A percentile compares a stretch with the other conserved stretches of the same genome.
Evolutionary conservation across 2,113 vertebrate species (phyloP).

Genomic region (Dryoscopus gambensis): DNA sequence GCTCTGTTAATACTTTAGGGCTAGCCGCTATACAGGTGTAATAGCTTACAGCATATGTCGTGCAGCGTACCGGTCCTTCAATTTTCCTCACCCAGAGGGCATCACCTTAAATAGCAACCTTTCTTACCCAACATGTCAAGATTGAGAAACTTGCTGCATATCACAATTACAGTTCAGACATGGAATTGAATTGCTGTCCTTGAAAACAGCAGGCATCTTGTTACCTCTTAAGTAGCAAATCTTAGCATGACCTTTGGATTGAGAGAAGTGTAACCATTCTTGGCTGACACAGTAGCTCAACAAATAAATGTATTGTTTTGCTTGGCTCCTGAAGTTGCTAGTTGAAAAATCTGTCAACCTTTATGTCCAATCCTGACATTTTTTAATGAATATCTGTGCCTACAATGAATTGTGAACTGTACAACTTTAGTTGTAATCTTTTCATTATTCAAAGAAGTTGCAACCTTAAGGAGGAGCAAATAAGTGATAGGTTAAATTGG

Average conservation of each 20-base stretch:
- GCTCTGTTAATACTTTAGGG: background rate
- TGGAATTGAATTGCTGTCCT: constrained; percentile 65
- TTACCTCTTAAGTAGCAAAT: constrained; percentile 66
- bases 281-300: constrained; percentile 40
- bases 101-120: constrained; percentile 51
- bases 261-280: constrained; percentile 54
- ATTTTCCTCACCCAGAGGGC: constrained; percentile 51
- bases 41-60: constrained; percentile 8
- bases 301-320: constrained; percentile 49
- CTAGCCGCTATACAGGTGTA: background rate
- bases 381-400: background rate
- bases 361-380: background rate
- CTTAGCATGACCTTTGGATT: constrained; percentile 60
- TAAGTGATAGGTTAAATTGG: background rate
- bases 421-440: background rate
- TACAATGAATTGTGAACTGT: background rate
- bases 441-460: background rate
- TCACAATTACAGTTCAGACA: constrained; percentile 63
- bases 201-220: constrained; percentile 68
- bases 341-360: constrained; percentile 33
- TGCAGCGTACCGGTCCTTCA: background rate
- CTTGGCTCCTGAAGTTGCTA: constrained; percentile 30
- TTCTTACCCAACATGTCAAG: constrained; percentile 47
- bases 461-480: background rate
- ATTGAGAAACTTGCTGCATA: constrained; percentile 53